Evolutionary conservation across 2,888 invertebrate genomes (phyloP).

Genomic region (Apotomis turbidana): DNA sequence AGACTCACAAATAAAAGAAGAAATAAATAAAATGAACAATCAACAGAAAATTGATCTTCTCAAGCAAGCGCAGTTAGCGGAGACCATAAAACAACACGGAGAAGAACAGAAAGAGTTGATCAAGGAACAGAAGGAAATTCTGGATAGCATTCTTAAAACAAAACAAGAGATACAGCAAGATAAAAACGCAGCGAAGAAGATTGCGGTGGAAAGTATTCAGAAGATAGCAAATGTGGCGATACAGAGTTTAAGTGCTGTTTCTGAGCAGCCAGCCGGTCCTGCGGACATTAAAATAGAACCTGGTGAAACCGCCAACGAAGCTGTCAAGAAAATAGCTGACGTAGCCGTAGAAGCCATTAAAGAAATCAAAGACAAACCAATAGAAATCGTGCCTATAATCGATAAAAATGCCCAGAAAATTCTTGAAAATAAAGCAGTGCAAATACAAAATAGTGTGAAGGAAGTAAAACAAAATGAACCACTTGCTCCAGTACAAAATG

Average conservation of each 20-base stretch:
- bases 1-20: slow-evolving; percentile 48
- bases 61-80: slow-evolving; percentile 81
- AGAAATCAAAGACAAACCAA: slow-evolving; percentile 44
- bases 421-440: slow-evolving; percentile 28
- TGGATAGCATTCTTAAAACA: slow-evolving; percentile 84
- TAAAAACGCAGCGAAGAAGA: slow-evolving; percentile 78
- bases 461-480: slow-evolving; percentile 18
- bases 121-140: slow-evolving; percentile 86
- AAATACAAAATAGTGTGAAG: slow-evolving; percentile 20
- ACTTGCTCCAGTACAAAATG: slow-evolving; percentile 21
- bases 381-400: slow-evolving; percentile 48
- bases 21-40: slow-evolving; percentile 44
- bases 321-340: slow-evolving; percentile 55
- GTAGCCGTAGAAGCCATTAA: slow-evolving; percentile 38
- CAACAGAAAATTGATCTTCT: slow-evolving; percentile 64
- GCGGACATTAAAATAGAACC: slow-evolving; percentile 31
- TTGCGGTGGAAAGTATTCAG: slow-evolving; percentile 80
- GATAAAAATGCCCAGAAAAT: slow-evolving; percentile 11
- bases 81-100: slow-evolving; percentile 87
- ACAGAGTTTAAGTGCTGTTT: slow-evolving; percentile 71
- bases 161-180: slow-evolving; percentile 77
- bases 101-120: slow-evolving; percentile 87
- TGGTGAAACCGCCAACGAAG: slow-evolving; percentile 42
- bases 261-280: slow-evolving; percentile 62
- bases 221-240: slow-evolving; percentile 79